Percentiles rank a stretch among this genome's conserved stretches.
These are phyloP conservation scores for Drosophila phalerata DNA, from an alignment of 2,888 invertebrate species.

Conservation along the genomic window DNA sequence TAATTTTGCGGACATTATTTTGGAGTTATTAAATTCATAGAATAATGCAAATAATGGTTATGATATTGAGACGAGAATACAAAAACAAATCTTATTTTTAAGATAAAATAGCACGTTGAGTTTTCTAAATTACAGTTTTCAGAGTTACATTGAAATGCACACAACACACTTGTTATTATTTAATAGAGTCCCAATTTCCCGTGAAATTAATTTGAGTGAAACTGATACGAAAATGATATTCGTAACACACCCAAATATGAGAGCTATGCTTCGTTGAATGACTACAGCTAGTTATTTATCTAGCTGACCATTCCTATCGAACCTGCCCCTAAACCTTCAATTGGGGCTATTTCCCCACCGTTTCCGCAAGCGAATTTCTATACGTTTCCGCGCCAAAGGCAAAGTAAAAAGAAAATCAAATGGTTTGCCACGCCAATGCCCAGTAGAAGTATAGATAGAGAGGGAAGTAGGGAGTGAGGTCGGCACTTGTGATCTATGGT, in stretches of 20 bases:
- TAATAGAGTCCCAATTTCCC: background rate
- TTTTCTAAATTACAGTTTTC: too few relatives aligned
- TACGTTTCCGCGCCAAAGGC: slow-evolving; percentile 59
- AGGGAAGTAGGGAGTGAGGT: slow-evolving; percentile 18
- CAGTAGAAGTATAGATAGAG: background rate
- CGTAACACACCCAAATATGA: background rate
- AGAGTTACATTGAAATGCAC: too few relatives aligned
- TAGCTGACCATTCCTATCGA: slow-evolving; percentile 12
- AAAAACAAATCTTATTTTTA: background rate
- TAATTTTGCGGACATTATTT: too few relatives aligned
- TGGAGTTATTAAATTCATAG: too few relatives aligned
- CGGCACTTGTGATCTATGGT: slow-evolving; percentile 55
- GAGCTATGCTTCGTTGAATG: background rate
- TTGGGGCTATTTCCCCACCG: slow-evolving; percentile 45
- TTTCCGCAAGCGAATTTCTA: slow-evolving; percentile 55
- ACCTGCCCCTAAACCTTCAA: slow-evolving; percentile 42
- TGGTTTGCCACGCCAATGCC: slow-evolving; percentile 28
- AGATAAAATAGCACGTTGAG: background rate
- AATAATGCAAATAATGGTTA: too few relatives aligned
- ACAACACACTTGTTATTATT: background rate
- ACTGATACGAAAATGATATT: background rate
- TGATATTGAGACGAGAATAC: too few relatives aligned
- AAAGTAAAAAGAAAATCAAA: slow-evolving; percentile 52
- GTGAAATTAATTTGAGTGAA: background rate
- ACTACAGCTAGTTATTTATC: slow-evolving; percentile 4